Conservation (phyloP, 2,888 invertebrate species). For the Ennomos fuscantarius region DNA sequence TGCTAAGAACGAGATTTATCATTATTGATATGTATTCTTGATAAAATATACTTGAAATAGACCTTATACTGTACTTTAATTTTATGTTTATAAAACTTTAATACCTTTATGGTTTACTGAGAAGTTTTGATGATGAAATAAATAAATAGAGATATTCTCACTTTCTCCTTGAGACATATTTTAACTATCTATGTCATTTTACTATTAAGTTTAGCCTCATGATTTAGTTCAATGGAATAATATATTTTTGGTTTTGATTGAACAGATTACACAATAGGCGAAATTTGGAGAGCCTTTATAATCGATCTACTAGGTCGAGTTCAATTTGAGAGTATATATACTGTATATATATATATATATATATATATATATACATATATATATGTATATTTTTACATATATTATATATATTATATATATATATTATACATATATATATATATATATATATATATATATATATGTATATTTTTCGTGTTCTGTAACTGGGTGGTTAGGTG, state of each 20-base stretch:
- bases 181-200: neutral
- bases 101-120: neutral
- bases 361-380: too few relatives aligned
- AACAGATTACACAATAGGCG: slow-evolving; percentile 3
- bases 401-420: too few relatives aligned
- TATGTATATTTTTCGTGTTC: too few relatives aligned
- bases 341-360: too few relatives aligned
- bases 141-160: neutral
- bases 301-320: slow-evolving; percentile 24
- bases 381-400: too few relatives aligned
- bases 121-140: neutral
- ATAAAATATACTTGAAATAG: neutral
- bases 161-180: neutral
- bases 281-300: slow-evolving; percentile 9
- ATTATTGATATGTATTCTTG: slow-evolving; percentile 4
- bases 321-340: slow-evolving; percentile 20
- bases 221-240: neutral
- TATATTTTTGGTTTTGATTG: neutral
- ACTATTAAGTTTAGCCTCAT: neutral
- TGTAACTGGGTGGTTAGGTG: slow-evolving; percentile 16
- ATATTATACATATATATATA: too few relatives aligned
- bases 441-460: too few relatives aligned
- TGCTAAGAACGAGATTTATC: slow-evolving; percentile 17
- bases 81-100: too few relatives aligned
- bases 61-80: neutral